These are phyloP conservation scores for Vulpes ferrilata DNA, from an alignment of 2,113 vertebrate species.

Conservation along the genomic window DNA sequence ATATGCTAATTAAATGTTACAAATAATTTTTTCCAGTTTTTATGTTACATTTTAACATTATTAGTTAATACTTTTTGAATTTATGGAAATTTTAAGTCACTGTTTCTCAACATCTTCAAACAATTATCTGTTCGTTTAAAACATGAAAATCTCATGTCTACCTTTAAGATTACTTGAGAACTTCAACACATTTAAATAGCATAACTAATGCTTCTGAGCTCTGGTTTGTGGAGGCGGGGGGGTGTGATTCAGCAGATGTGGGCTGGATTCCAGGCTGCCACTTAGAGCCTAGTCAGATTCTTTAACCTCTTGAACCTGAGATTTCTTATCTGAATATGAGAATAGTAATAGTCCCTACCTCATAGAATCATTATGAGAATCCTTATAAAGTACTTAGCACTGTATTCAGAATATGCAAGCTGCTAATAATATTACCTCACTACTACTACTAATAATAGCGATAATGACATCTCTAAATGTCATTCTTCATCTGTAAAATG, in stretches of 20 bases:
- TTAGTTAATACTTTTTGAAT: not conserved
- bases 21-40: not conserved
- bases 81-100: constrained; percentile 29
- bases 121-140: constrained; percentile 29
- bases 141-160: not conserved
- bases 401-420: not conserved
- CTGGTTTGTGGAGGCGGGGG: not conserved
- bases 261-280: not conserved
- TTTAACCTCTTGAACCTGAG: not conserved
- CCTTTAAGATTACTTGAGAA: constrained; percentile 35
- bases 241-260: not conserved
- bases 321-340: constrained; percentile 40
- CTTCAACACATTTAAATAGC: constrained; percentile 2
- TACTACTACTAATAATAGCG: not conserved
- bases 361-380: not conserved
- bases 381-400: not conserved
- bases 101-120: constrained; percentile 24
- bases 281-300: not conserved
- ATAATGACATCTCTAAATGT: not conserved
- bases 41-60: constrained; percentile 18
- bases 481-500: constrained; percentile 17
- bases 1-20: not conserved
- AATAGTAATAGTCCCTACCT: not conserved
- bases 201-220: not conserved
- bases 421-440: not conserved